These are phyloP conservation scores for Meiosimyza platycephala DNA, from an alignment of 2,888 invertebrate species.

Conservation along the genomic window DNA sequence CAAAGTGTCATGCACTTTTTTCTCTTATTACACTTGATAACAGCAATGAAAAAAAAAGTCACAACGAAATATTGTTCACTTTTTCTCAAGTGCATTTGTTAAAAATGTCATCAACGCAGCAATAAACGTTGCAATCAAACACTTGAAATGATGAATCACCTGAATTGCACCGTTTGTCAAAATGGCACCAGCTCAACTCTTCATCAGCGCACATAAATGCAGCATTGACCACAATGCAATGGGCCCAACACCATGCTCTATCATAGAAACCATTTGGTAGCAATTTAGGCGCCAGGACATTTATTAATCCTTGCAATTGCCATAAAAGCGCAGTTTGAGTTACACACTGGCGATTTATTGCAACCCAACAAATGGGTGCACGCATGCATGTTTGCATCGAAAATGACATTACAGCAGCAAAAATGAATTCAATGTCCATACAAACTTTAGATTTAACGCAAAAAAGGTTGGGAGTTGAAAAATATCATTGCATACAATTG, in stretches of 20 bases:
- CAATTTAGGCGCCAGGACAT: constrained; percentile 17
- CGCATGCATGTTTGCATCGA: neutral
- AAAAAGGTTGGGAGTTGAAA: neutral
- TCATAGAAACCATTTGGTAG: constrained; percentile 10
- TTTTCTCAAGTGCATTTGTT: constrained; percentile 58
- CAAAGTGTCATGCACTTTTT: too few relatives aligned
- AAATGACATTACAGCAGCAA: too few relatives aligned
- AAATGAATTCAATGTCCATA: too few relatives aligned
- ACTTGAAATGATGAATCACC: constrained; percentile 65
- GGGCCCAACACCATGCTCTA: neutral
- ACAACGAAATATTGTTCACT: constrained; percentile 35
- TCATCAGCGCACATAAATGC: constrained; percentile 36
- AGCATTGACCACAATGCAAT: constrained; percentile 48
- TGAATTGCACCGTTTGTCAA: constrained; percentile 59
- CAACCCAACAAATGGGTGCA: constrained; percentile 8
- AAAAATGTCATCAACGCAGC: constrained; percentile 57
- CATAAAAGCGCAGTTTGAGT: constrained; percentile 14
- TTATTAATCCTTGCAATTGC: constrained; percentile 21
- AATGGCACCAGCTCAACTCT: constrained; percentile 38
- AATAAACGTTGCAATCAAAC: constrained; percentile 65
- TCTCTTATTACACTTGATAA: too few relatives aligned
- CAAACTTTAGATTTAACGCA: too few relatives aligned
- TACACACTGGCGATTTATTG: constrained; percentile 20
- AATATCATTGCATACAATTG: constrained; percentile 53
- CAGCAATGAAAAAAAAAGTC: too few relatives aligned